Evolutionary conservation across 2,797 vertebrate species (phyloP).

Genomic region (Gila robusta): DNA sequence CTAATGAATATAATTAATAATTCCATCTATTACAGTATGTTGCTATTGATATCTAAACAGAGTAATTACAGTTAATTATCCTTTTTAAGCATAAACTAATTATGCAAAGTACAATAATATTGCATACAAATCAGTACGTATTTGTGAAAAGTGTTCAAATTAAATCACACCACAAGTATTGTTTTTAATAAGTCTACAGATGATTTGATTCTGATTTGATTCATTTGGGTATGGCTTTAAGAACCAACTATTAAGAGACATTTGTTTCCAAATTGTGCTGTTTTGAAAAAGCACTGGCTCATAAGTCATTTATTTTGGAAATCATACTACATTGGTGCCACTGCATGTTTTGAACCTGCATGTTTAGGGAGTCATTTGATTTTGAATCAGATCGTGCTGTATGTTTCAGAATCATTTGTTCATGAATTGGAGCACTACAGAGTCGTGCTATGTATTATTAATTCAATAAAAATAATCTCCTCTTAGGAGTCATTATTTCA

Average conservation of each 20-base stretch:
- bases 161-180: not conserved
- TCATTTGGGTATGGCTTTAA: not conserved
- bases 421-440: not conserved
- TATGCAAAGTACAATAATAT: constrained; percentile 13
- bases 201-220: not conserved
- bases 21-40: constrained; percentile 8
- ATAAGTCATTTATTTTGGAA: not conserved
- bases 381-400: not conserved
- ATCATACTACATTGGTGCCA: not conserved
- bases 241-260: not conserved
- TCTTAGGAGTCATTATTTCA: not conserved
- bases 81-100: constrained; percentile 40
- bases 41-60: constrained; percentile 23
- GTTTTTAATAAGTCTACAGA: not conserved
- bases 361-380: not conserved
- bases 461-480: not conserved
- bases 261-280: not conserved
- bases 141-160: not conserved
- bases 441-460: not conserved
- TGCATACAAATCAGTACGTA: not conserved
- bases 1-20: constrained; percentile 2
- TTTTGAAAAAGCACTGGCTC: not conserved
- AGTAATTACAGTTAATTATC: constrained; percentile 28
- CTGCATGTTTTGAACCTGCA: not conserved
- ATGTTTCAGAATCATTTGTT: not conserved